phyloP scores from a whole-genome alignment of 37 sponge, comb jelly and placozoan species.

The Aphrocallistes beatrix region DNA sequence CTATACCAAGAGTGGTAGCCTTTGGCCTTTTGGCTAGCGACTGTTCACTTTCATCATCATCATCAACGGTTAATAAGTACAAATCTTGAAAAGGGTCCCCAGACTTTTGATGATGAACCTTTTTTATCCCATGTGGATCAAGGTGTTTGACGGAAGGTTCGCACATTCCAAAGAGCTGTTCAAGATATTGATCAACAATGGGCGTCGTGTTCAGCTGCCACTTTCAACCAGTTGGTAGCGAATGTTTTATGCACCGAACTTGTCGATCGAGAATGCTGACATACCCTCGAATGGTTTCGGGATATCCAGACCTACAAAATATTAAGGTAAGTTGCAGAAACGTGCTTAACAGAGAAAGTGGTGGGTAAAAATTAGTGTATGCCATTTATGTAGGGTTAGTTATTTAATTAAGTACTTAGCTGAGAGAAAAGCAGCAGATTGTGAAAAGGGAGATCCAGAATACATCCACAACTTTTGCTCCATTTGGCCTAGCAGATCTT shows the following conservation, averaged over 20 bases:
- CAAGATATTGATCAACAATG: neutral
- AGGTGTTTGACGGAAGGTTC: neutral
- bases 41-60: neutral
- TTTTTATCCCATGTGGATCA: neutral
- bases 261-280: neutral
- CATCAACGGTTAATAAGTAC: neutral
- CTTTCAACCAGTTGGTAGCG: neutral
- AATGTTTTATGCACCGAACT: neutral
- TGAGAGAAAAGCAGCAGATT: neutral
- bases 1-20: no score
- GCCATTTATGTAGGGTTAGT: neutral
- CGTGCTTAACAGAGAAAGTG: neutral
- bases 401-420: neutral
- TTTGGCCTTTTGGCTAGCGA: slow-evolving; percentile 11
- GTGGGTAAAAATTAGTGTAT: neutral
- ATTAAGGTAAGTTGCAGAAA: neutral
- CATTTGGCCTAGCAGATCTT: neutral
- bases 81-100: neutral
- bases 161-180: neutral
- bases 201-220: neutral
- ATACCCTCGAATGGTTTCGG: neutral
- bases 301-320: neutral
- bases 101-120: neutral
- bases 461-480: neutral
- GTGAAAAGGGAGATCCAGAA: neutral